A percentile compares a stretch with the other conserved stretches of the same genome.
These are phyloP conservation scores for Avahi laniger DNA, from an alignment of 2,797 vertebrate species.

Conservation along the genomic window DNA sequence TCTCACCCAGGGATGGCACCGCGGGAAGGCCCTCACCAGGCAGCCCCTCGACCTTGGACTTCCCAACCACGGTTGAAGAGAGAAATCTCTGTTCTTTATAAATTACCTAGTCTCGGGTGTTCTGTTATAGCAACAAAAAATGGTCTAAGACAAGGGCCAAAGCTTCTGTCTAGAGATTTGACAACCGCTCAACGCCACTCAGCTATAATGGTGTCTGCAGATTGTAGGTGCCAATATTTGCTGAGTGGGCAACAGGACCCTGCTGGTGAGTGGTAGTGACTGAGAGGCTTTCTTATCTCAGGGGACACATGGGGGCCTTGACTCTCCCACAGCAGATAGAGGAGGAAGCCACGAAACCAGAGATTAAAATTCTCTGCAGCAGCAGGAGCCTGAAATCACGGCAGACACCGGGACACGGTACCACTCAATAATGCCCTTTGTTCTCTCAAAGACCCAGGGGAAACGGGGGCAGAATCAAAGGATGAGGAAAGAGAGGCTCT, in stretches of 20 bases:
- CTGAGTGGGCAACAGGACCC: background rate
- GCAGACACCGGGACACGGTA: constrained; percentile 69
- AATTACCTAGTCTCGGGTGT: background rate
- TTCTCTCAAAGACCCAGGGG: background rate
- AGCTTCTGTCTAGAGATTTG: background rate
- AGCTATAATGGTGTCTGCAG: no score
- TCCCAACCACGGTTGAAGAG: background rate
- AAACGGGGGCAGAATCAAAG: constrained; percentile 47
- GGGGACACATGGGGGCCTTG: background rate
- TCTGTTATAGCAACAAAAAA: background rate
- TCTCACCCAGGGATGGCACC: background rate
- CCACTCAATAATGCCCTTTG: constrained; percentile 78
- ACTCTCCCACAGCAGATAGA: background rate
- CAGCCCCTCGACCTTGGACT: background rate
- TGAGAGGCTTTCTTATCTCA: background rate
- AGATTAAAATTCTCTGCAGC: background rate
- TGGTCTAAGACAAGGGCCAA: background rate
- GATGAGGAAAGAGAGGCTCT: constrained; percentile 65
- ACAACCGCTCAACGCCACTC: background rate
- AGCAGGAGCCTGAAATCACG: accelerated
- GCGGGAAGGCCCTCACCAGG: background rate
- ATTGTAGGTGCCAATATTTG: background rate
- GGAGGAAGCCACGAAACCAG: background rate
- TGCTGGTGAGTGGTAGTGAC: background rate
- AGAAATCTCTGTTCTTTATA: background rate